These are phyloP conservation scores for Drosophila kepulauana DNA, from an alignment of 1,140 invertebrate genomes.

Conservation along the genomic window DNA sequence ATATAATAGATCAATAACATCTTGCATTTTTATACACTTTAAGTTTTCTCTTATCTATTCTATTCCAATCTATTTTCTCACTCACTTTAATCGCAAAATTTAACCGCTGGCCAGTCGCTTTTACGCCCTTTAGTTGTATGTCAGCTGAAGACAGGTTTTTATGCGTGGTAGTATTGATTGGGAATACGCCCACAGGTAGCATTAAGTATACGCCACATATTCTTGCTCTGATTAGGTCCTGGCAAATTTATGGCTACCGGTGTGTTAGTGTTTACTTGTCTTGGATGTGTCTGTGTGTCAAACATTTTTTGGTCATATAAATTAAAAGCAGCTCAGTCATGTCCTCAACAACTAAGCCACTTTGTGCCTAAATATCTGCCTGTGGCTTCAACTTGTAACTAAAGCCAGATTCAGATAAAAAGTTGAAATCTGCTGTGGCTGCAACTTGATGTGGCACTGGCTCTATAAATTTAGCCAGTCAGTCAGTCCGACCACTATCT, in stretches of 20 bases:
- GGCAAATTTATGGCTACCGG: constrained; percentile 65
- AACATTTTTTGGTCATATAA: constrained; percentile 67
- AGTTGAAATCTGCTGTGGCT: constrained; percentile 76
- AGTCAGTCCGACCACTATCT: constrained; percentile 49
- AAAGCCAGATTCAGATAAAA: constrained; percentile 71
- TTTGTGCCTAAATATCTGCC: constrained; percentile 66
- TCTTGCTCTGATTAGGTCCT: constrained; percentile 54
- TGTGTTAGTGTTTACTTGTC: constrained; percentile 21
- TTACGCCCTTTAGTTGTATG: not conserved
- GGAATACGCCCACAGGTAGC: constrained; percentile 51
- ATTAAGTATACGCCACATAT: constrained; percentile 57
- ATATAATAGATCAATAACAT: not conserved
- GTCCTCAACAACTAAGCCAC: constrained; percentile 68
- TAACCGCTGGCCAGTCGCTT: not conserved
- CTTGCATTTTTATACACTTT: not conserved
- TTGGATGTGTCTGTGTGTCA: constrained; percentile 26
- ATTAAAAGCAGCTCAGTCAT: constrained; percentile 75
- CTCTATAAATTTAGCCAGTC: constrained; percentile 56
- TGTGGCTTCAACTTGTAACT: constrained; percentile 64
- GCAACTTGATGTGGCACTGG: constrained; percentile 61
- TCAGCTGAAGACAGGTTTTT: constrained; percentile 4
- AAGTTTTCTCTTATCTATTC: not conserved
- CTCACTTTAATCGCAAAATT: constrained; percentile 3
- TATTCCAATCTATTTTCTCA: too few relatives aligned
- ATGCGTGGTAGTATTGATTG: constrained; percentile 7